Base-by-base conservation (phyloP, 2,797 vertebrate species). In the Eulemur rubriventer region DNA sequence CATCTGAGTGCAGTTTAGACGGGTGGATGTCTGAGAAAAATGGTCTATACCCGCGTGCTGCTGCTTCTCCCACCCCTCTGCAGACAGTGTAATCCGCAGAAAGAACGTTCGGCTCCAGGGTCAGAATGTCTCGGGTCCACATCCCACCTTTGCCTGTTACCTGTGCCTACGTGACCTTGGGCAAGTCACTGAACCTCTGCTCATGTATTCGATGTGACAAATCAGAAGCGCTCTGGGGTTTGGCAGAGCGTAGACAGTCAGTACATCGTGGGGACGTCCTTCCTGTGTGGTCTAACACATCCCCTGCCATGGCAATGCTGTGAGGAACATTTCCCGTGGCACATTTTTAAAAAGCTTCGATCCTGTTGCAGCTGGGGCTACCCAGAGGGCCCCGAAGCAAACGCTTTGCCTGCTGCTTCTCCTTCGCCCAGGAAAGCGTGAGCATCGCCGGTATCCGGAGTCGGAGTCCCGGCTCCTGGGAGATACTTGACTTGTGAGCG, bases 281-380 rank as follows among this genome's bases (percentile, higher is more conserved):
- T 30, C 10, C 35, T 1, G 0, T 4, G 35, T 1, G 13, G 26
- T 33, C 55, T 35, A 16, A 41, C 4, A 0, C 0, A 0, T 10
- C 10, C 41, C 38, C 70, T 4, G 0, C 30, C 16, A 7, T 0
- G 1, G 79, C 35, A 3, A n/a, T 52, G 72, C 92, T 28, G 24
- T 3, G 2, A 80, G 76, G 35, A 28, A 38, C 20, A 1, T 2
- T 30, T 26, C 0, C 1, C 0, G 0, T 0, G 6, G 33, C 7
- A 52, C 33, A 0, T 6, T 28, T 28, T 14, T 28, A 76, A n/a
- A 0, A 3, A 20, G 28, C 89, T 46, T 20, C 4, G 0, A 17
- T 79, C 65, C 28, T 4, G 2, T 48, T 6, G 38, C 38, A 28
- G 79, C 43, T 2, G 6, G 50, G 35, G 41, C 33, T 1, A 9